Evolutionary conservation across 2,888 invertebrate species (phyloP).

Genomic region (Drosophila suboccidentalis): DNA sequence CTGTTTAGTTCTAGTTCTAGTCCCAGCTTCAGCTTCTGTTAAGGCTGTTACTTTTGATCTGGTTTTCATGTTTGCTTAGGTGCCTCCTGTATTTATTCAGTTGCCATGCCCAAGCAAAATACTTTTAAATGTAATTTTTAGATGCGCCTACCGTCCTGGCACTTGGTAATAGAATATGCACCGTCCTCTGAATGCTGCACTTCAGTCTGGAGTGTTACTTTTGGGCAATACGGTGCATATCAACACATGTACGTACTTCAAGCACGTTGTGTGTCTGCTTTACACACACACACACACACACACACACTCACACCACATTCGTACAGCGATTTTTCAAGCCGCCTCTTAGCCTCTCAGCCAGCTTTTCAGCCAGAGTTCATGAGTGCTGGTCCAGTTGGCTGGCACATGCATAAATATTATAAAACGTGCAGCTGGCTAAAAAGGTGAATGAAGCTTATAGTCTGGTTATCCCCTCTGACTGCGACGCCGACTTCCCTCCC

Average conservation of each 20-base stretch:
- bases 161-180: slow-evolving; percentile 57
- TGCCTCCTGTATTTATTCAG: slow-evolving; percentile 52
- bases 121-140: slow-evolving; percentile 77
- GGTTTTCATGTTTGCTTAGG: slow-evolving; percentile 61
- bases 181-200: slow-evolving; percentile 47
- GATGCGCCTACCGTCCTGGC: slow-evolving; percentile 57
- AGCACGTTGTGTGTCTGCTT: slow-evolving; percentile 15
- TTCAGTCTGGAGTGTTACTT: slow-evolving; percentile 76
- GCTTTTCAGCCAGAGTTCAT: slow-evolving; percentile 40
- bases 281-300: slow-evolving; percentile 29
- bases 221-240: slow-evolving; percentile 61
- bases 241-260: slow-evolving; percentile 10
- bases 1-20: neutral
- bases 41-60: slow-evolving; percentile 60
- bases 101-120: slow-evolving; percentile 63
- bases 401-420: slow-evolving; percentile 76
- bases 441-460: slow-evolving; percentile 66
- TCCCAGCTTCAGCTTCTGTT: neutral
- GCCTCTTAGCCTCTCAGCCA: slow-evolving; percentile 35
- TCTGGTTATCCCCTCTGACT: neutral
- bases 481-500: neutral
- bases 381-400: slow-evolving; percentile 72
- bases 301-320: slow-evolving; percentile 8
- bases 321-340: slow-evolving; percentile 35
- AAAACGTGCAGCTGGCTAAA: slow-evolving; percentile 68